Evolutionary conservation across 2,113 vertebrate species (phyloP), one percentile per base, ranked within the genome.

Genomic region (Ellobius talpinus): DNA sequence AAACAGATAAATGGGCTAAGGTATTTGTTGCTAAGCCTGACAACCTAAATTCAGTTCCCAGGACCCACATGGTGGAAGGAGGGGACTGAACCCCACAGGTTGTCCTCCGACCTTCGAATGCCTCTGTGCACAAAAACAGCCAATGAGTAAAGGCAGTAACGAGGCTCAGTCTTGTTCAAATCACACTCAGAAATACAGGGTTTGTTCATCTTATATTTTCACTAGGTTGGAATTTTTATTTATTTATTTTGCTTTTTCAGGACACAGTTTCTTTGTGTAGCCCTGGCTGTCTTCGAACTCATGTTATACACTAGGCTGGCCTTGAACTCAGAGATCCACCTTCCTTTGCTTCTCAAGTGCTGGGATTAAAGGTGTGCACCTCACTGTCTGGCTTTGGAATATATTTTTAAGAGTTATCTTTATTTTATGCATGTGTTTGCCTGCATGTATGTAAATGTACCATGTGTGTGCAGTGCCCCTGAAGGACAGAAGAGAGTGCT

Each of bases 111-210:
- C 47, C 47, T 52, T 52, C 78, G 61, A 58, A 36, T 24, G 50
- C 33, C 24, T 81, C 47, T 52, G 77, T 21, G 8, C 9, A 52
- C 7, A 77, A 77, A 77, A 50, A 77, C 26, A 78, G 47, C 36
- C 47, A 50, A 31, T 3, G 36, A 52, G 31, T 4, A 17, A 47
- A 58, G 1, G 19, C 33, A 81, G 21, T 55, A 58, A 58, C 33
- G 5, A 88, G 82, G 87, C 85, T 93, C 47, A 55, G 70, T 87
- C 79, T 52, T 90, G 70, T 85, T 95, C 68, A 90, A 92, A 58
- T 65, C 33, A 79, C n/a, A 68, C 68, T 95, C 52, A 52, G 24
- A 70, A 94, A 86, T 77, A 36, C 74, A 72, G 70, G 77, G 7
- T 52, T 3, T 52, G 79, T 79, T 90, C 47, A 7, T 45, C 84